Base-by-base conservation (phyloP, 1,140 invertebrate genomes). In the Conopomorpha cramerella region DNA sequence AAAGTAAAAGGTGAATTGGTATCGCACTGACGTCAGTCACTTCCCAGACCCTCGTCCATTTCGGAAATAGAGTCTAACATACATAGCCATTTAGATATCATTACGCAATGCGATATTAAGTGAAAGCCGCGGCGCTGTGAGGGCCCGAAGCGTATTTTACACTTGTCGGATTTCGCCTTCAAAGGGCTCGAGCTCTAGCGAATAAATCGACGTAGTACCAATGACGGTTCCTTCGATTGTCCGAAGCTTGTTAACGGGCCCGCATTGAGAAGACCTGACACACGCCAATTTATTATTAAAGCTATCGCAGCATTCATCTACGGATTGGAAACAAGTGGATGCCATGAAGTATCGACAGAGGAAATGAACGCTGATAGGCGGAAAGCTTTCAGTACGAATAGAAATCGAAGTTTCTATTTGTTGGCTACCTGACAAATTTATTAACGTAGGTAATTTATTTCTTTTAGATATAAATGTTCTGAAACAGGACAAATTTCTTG, bases 111-210 rank as follows among this genome's bases (percentile, higher is more conserved):
- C 19, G 19, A 23, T 23, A 23, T 23, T 23, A 23, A 23, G 19
- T 23, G 28, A 29, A 29, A 29, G 28, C 28, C 11, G 4, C 4
- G 4, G 4, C 12, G 15, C 38, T 40, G 51, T 47, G 43, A 55
- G n/a, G 19, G 4, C 19, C 10, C 19, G 10, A 10, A 23, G 19
- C 19, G 19, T 6, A 23, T 38, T 50, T 59, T 51, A 59, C 40
- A 49, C 43, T 50, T 45, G 51, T 55, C 28, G 34, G 38, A 45
- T 49, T 50, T 51, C 51, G 49, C 53, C 44, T 36, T 38, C 46
- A 47, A 51, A 49, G 45, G 46, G 51, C 50, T 49, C 6, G 14
- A 35, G 27, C 30, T 30, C 41, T 34, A 45, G 19, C 19, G 19
- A 23, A 23, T 23, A 23, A 23, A 23, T 23, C 10, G 4, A 6